Base-by-base conservation (phyloP, 1,140 invertebrate species). In the Anastrepha ludens region DNA sequence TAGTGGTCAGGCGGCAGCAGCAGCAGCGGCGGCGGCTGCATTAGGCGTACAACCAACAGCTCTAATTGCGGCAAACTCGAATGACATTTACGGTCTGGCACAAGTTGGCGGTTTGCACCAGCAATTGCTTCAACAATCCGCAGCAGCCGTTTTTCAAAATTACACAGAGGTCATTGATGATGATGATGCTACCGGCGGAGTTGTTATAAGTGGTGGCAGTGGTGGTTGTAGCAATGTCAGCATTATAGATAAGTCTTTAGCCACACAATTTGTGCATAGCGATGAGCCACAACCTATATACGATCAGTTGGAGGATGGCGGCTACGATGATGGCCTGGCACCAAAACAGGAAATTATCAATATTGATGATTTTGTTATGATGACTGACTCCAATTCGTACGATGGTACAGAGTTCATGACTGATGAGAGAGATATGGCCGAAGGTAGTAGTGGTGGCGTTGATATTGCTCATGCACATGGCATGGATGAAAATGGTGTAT, bases 321-420 rank as follows among this genome's bases (percentile, higher is more conserved):
- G 86, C 50, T 90, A 91, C 67, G 90, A 92, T 85, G 89, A 92
- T 89, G 90, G 88, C 59, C 85, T 92, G 60, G 89, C 92, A 81
- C 90, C 91, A 17, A 93, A 93, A 85, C 90, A 92, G 87, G 92
- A 93, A 89, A 92, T 93, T 62, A 93, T 93, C 39, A 93, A 93
- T 86, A 93, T 93, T 11, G 92, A 93, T 90, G 92, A 93, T 67
- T 93, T 92, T 89, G 91, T 93, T 3, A 92, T 92, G 91, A 93
- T 93, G 91, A 91, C 92, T 85, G 92, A 93, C 58, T 91, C 91
- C 13, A 93, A 93, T 88, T 93, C 92, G 15, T 93, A 92, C 88
- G 92, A 93, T 90, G 92, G 94, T 64, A 94, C 94, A 88, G 94
- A 94, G 86, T 92, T 91, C n/a, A 92, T 93, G 89, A 86, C 81